phyloP scores from a whole-genome alignment of 1,140 invertebrate species.

The Drosophila truncata region DNA sequence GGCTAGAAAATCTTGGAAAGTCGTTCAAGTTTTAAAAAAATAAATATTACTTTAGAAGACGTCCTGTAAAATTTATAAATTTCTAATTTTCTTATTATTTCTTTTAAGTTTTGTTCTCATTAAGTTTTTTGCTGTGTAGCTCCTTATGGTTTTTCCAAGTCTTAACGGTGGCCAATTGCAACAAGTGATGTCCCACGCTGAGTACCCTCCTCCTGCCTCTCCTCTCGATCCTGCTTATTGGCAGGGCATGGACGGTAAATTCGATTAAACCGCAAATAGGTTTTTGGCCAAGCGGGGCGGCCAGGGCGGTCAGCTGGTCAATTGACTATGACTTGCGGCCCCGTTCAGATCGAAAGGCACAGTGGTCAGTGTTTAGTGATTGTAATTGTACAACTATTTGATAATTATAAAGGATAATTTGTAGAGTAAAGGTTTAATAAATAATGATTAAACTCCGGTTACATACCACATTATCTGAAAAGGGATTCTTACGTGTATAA shows the following conservation, averaged over 20 bases:
- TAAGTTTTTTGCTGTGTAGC: slow-evolving; percentile 16
- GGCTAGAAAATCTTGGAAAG: neutral
- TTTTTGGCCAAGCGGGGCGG: slow-evolving; percentile 64
- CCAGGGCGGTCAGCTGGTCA: slow-evolving; percentile 69
- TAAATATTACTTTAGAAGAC: no score
- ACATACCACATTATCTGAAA: neutral
- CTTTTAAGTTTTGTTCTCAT: neutral
- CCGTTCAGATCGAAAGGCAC: slow-evolving; percentile 26
- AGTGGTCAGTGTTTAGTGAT: slow-evolving; percentile 20
- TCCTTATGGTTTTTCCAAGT: slow-evolving; percentile 33
- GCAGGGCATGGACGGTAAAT: slow-evolving; percentile 77
- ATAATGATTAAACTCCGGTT: neutral
- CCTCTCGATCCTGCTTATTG: slow-evolving; percentile 31
- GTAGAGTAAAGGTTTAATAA: neutral
- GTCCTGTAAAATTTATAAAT: no score
- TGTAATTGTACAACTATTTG: neutral
- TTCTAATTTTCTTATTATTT: no score
- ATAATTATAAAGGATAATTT: neutral
- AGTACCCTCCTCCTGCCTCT: slow-evolving; percentile 2
- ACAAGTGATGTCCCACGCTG: slow-evolving; percentile 68
- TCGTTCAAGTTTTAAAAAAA: no score
- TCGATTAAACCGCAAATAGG: slow-evolving; percentile 82
- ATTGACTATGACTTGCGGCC: slow-evolving; percentile 59
- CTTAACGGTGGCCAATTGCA: slow-evolving; percentile 62
- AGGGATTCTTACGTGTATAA: neutral